These are phyloP conservation scores for Chromobotia macracanthus DNA, from an alignment of 2,797 vertebrate species.

Conservation along the genomic window DNA sequence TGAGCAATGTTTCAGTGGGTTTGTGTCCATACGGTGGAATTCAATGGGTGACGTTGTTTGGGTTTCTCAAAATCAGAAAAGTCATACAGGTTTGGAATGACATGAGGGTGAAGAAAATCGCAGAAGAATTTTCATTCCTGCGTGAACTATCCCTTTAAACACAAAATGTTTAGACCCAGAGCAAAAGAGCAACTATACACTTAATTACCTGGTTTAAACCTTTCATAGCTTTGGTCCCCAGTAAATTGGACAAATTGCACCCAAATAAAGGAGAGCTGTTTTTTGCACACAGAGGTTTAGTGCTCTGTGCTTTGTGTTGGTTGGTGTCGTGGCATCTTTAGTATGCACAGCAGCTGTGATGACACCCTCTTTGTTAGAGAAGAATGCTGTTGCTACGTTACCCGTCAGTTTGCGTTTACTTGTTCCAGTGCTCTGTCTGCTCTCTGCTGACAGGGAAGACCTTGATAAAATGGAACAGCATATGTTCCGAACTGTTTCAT, in stretches of 20 bases:
- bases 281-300: constrained; percentile 18
- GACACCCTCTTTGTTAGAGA: constrained; percentile 60
- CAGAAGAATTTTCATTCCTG: too few species aligned
- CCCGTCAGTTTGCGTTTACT: constrained; percentile 52
- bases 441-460: constrained; percentile 49
- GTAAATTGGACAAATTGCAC: background rate
- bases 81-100: too few species aligned
- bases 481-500: constrained; percentile 31
- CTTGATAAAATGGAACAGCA: constrained; percentile 38
- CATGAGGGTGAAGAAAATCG: too few species aligned
- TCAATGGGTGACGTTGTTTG: too few species aligned
- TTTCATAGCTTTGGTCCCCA: background rate
- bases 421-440: constrained; percentile 51
- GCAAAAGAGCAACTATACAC: background rate
- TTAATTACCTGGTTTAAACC: background rate
- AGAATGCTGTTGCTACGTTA: constrained; percentile 60
- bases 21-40: too few species aligned
- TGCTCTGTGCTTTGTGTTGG: constrained; percentile 43
- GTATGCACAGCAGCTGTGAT: constrained; percentile 56
- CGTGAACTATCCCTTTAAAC: too few species aligned
- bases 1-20: too few species aligned
- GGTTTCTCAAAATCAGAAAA: too few species aligned
- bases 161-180: background rate
- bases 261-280: constrained; percentile 15
- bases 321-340: constrained; percentile 52